Evolutionary conservation across 2,113 vertebrate genomes (phyloP).

Genomic region (Rhea americana): DNA sequence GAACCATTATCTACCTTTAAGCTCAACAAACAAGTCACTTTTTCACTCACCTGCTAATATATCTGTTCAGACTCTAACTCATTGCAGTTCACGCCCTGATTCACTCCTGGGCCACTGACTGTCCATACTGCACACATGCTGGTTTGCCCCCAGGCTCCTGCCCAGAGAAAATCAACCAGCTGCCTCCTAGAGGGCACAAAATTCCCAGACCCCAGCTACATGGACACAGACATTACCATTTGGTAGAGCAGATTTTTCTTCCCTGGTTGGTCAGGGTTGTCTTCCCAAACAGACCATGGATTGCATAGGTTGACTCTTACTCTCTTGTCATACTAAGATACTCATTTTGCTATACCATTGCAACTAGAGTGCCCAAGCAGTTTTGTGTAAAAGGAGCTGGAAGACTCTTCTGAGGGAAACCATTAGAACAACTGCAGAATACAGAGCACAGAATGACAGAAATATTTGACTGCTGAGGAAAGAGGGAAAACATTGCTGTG

Average conservation of each 20-base stretch:
- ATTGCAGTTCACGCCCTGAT: not conserved
- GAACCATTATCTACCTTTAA: not conserved
- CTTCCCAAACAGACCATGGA: not conserved
- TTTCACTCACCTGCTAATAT: not conserved
- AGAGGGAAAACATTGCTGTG: fast-evolving
- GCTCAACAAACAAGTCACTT: not conserved
- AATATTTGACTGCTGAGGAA: not conserved
- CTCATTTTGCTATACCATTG: not conserved
- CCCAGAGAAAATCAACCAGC: not conserved
- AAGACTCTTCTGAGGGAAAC: not conserved
- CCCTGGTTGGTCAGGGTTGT: not conserved
- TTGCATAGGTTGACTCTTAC: not conserved
- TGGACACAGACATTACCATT: not conserved
- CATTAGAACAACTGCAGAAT: not conserved
- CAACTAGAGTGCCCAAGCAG: not conserved
- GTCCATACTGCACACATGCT: not conserved
- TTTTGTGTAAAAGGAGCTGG: not conserved
- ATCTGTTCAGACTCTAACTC: not conserved
- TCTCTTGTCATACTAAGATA: not conserved
- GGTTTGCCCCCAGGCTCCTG: slow-evolving; percentile 25
- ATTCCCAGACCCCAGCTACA: not conserved
- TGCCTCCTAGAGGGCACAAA: slow-evolving; percentile 35
- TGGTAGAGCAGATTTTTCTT: slow-evolving; percentile 6
- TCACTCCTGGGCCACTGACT: not conserved
- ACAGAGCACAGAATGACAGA: not conserved